Evolutionary conservation across 2,113 vertebrate genomes (phyloP).

Genomic region (Mionectes macconnelli): DNA sequence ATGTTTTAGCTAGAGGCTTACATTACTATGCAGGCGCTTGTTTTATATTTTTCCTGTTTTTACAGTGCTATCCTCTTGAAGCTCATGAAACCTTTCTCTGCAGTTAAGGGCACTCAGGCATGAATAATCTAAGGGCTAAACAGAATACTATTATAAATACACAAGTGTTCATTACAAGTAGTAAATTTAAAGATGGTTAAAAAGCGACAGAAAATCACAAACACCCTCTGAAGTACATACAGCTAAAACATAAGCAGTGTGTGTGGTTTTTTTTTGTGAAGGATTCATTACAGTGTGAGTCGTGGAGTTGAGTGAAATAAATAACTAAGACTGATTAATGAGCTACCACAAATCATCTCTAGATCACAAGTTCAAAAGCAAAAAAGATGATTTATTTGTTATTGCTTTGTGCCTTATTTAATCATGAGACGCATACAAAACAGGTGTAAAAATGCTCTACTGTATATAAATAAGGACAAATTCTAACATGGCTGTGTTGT

Average conservation of each 20-base stretch:
- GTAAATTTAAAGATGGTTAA: constrained; percentile 47
- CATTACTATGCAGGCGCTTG: constrained; percentile 55
- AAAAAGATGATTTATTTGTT: not conserved
- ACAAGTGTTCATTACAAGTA: constrained; percentile 35
- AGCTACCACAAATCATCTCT: not conserved
- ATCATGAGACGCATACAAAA: not conserved
- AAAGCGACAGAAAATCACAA: constrained; percentile 26
- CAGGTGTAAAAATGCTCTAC: not conserved
- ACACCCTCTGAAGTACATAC: not conserved
- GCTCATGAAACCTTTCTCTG: constrained; percentile 67
- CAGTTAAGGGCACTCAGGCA: constrained; percentile 47
- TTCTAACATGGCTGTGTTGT: not conserved
- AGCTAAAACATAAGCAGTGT: not conserved
- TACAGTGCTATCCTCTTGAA: constrained; percentile 61
- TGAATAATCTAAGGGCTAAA: constrained; percentile 72
- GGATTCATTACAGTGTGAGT: not conserved
- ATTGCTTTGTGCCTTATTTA: not conserved
- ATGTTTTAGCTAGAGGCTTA: constrained; percentile 19
- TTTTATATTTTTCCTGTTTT: constrained; percentile 49
- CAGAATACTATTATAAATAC: constrained; percentile 67
- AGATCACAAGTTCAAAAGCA: not conserved
- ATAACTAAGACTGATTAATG: not conserved
- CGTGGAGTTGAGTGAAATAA: constrained; percentile 14
- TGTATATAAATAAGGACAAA: not conserved
- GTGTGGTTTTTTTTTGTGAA: not conserved